Conservation (phyloP, 2,888 invertebrate genomes). For the Acronicta alni region DNA sequence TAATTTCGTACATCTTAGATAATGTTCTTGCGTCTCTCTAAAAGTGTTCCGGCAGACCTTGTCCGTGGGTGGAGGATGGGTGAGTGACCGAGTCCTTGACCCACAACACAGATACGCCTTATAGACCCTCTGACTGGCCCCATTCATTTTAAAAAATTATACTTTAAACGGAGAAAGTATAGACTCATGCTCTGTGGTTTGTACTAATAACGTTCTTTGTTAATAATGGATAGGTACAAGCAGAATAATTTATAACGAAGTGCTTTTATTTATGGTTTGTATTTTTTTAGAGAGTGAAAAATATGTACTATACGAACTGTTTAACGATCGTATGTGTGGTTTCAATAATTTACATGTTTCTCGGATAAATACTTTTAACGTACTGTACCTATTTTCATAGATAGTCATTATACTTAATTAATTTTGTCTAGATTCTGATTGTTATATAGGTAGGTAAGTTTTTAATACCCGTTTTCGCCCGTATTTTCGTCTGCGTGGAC, state of each 20-base stretch:
- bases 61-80: conserved; percentile 63
- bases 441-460: no score
- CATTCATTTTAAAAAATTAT: conserved; percentile 59
- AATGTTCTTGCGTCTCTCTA: conserved; percentile 25
- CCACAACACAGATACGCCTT: conserved; percentile 60
- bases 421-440: no score
- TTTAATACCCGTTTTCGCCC: no score
- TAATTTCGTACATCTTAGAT: not conserved
- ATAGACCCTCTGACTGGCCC: conserved; percentile 41
- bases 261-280: conserved; percentile 18
- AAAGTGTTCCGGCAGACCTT: conserved; percentile 14
- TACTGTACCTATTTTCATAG: no score
- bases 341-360: no score
- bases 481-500: no score
- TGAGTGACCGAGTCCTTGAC: conserved; percentile 83
- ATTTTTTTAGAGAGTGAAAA: conserved; percentile 17
- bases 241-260: not conserved
- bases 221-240: not conserved
- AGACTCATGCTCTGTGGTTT: conserved; percentile 2
- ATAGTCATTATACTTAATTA: no score
- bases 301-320: conserved; percentile 16
- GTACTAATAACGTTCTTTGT: conserved; percentile 15
- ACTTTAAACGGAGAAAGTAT: conserved; percentile 41
- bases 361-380: no score
- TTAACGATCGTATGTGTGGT: conserved; percentile 37